Evolutionary conservation across 2,113 vertebrate genomes (phyloP), one percentile per base, ranked within the genome.

Genomic region (Myodes glareolus): DNA sequence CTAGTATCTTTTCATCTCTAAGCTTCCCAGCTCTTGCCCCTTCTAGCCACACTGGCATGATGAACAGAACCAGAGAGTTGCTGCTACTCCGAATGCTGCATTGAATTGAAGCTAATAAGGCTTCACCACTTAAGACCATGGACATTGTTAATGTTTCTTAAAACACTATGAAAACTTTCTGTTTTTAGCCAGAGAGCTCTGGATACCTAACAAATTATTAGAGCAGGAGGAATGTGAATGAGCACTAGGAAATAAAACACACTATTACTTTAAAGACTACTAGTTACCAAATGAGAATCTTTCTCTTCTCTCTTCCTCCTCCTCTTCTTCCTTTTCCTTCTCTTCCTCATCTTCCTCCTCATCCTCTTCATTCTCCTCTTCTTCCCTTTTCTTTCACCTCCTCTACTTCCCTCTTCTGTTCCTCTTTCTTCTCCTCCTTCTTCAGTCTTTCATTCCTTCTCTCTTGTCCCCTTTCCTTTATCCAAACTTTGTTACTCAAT

Each of bases 81-180:
- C 11, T 31, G 68, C 75, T 84, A 3, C 21, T 91, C 6, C 0
- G 33, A 36, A 67, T 33, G 16, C 61, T 72, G 27, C 42, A 68
- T 75, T 94, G 92, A 94, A 97, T 3, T 52, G 50, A 88, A 88
- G 75, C 45, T 94, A 88, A 92, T 95, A 92, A 92, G 90, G 58
- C 63, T 52, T 96, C 23, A 2, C 25, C 68, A 93, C 87, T 94
- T 61, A 65, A 65, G 42, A 81, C 58, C 47, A 67, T 12, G 73
- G 12, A 27, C 29, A 45, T 45, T 89, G 75, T 42, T 63, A 50
- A 68, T n/a, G 4, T 36, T 39, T 93, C 63, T 90, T 94, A 72
- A 97, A 94, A 90, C 29, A n/a, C 33, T 72, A 78, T 68, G 80
- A 45, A 72, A 92, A 95, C 94, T 67, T 95, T 84, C 88, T 88